Conservation (phyloP, 1,140 invertebrate genomes). For the Drosophila kanapiae region DNA sequence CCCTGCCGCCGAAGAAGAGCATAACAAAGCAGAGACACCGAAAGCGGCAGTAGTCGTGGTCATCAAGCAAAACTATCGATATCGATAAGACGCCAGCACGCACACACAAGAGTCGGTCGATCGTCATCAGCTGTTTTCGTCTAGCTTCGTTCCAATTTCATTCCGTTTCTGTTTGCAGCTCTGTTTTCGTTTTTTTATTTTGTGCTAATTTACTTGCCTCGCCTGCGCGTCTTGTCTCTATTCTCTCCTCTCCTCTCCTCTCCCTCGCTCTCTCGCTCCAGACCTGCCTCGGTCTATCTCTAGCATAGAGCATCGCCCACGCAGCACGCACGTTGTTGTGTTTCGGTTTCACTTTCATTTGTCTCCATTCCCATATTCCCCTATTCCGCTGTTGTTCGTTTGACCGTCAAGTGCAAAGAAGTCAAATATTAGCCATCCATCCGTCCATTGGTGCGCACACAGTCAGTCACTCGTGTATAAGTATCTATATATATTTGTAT, state of each 20-base stretch:
- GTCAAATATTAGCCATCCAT: constrained; percentile 62
- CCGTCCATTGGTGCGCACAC: constrained; percentile 1
- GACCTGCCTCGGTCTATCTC: background rate
- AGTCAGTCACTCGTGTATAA: background rate
- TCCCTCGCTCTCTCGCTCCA: background rate
- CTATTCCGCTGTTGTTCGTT: constrained; percentile 19
- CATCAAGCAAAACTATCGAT: constrained; percentile 27
- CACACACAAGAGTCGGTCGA: background rate
- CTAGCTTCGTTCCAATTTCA: constrained; percentile 21
- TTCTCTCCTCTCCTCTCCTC: background rate
- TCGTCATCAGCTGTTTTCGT: constrained; percentile 51
- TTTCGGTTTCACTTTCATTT: constrained; percentile 39
- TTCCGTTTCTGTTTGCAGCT: constrained; percentile 16
- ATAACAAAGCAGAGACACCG: background rate
- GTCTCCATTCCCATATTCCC: constrained; percentile 20
- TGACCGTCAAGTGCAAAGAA: constrained; percentile 70
- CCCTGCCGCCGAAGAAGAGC: constrained; percentile 1
- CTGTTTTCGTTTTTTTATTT: constrained; percentile 46
- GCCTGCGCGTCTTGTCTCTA: constrained; percentile 2
- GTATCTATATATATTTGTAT: constrained; percentile 25
- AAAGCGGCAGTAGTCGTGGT: background rate
- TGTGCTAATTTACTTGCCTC: constrained; percentile 4
- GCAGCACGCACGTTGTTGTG: constrained; percentile 55
- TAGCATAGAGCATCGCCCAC: constrained; percentile 43
- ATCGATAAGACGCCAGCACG: constrained; percentile 6